Evolutionary conservation across 2,888 invertebrate genomes (phyloP).

Genomic region (Capitulum mitella): DNA sequence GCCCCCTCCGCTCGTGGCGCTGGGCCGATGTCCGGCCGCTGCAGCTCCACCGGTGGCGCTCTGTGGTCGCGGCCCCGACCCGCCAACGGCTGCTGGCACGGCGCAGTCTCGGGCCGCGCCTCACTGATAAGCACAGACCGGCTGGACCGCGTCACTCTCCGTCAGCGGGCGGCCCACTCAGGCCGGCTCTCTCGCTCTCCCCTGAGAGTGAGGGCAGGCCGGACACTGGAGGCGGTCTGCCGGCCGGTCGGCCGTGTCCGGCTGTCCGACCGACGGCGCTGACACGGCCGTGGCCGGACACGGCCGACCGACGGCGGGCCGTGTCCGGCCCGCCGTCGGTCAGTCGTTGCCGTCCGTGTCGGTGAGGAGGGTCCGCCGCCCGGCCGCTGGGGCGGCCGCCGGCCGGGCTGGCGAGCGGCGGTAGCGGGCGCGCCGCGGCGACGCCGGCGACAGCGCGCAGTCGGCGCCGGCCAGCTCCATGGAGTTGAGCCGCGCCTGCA

Average conservation of each 20-base stretch:
- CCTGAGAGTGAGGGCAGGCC: not conserved
- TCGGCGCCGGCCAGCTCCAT: not conserved
- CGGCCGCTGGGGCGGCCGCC: not conserved
- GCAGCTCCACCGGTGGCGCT: too few species aligned
- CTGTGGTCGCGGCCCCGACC: too few species aligned
- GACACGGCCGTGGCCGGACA: not conserved
- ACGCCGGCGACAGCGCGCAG: not conserved
- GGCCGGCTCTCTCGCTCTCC: not conserved
- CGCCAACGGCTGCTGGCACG: too few species aligned
- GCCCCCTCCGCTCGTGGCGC: too few species aligned
- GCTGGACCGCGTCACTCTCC: not conserved
- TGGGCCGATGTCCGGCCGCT: too few species aligned
- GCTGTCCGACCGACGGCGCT: not conserved
- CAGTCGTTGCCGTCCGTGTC: slow-evolving; percentile 21
- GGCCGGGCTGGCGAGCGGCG: not conserved
- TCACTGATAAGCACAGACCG: too few species aligned
- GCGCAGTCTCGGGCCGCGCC: too few species aligned
- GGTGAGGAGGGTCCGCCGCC: not conserved
- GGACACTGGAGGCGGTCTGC: not conserved
- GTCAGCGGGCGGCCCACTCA: not conserved
- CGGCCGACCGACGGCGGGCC: not conserved
- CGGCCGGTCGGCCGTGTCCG: not conserved
- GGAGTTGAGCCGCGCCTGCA: not conserved
- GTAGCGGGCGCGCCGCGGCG: not conserved
- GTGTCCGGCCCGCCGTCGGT: not conserved